Conservation (phyloP, 2,888 invertebrate genomes). For the Smittia aterrima region DNA sequence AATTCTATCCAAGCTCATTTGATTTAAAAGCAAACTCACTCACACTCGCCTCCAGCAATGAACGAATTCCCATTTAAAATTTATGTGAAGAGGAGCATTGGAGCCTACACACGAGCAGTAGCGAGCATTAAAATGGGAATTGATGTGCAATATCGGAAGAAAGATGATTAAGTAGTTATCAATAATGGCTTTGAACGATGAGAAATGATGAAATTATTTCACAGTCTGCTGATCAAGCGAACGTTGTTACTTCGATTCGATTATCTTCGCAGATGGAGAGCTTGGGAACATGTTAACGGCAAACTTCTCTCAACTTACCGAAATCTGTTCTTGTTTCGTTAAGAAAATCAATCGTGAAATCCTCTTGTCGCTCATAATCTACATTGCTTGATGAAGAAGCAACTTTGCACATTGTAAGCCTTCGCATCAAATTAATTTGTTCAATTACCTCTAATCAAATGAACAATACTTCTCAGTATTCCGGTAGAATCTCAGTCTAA, state of each 20-base stretch:
- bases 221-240: constrained; percentile 8
- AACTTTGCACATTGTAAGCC: no score
- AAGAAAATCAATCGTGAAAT: no score
- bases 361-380: no score
- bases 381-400: no score
- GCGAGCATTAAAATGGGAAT: constrained; percentile 18
- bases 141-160: constrained; percentile 24
- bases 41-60: not conserved
- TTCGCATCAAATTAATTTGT: no score
- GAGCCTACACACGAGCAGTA: constrained; percentile 12
- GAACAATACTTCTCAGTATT: no score
- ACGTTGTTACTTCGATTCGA: not conserved
- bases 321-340: no score
- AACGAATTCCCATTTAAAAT: not conserved
- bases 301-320: no score
- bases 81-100: constrained; percentile 20
- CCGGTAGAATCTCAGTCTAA: no score
- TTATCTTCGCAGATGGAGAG: not conserved
- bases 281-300: no score
- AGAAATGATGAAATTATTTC: constrained; percentile 8
- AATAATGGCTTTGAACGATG: not conserved
- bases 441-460: no score
- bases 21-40: not conserved
- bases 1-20: no score
- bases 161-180: constrained; percentile 37